Conservation (phyloP, 2,113 vertebrate species). For the Rostratula benghalensis region DNA sequence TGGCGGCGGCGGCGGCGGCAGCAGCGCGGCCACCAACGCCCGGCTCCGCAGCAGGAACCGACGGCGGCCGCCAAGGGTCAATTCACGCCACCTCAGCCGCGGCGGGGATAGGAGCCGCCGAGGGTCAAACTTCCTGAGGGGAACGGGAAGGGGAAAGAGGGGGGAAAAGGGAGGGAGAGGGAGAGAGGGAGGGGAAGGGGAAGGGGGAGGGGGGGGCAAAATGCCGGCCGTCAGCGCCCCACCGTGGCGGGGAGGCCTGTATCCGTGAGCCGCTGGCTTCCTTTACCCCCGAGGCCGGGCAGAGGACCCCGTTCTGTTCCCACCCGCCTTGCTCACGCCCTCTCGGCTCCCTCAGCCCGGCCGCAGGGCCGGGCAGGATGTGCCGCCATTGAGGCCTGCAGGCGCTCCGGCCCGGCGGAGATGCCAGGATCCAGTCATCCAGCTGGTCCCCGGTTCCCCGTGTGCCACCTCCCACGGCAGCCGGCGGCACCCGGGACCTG, state of each 20-base stretch:
- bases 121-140: not conserved
- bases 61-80: not conserved
- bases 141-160: too few relatives aligned
- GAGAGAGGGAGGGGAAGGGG: too few relatives aligned
- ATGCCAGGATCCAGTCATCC: too few relatives aligned
- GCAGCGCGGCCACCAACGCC: not conserved
- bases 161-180: too few relatives aligned
- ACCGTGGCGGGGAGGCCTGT: not conserved
- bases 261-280: not conserved
- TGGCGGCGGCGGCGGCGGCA: constrained; percentile 61
- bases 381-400: too few relatives aligned
- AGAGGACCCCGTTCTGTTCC: too few relatives aligned
- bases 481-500: accelerated
- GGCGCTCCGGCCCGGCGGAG: not conserved
- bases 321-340: too few relatives aligned
- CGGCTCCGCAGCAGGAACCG: not conserved
- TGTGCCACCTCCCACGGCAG: accelerated
- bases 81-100: accelerated
- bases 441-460: accelerated
- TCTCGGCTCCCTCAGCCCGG: not conserved
- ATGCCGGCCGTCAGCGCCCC: not conserved
- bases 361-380: not conserved
- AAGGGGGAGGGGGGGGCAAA: too few relatives aligned
- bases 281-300: accelerated
- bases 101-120: not conserved